Base-by-base conservation (phyloP, 2,113 vertebrate species). In the Elgaria multicarinata region DNA sequence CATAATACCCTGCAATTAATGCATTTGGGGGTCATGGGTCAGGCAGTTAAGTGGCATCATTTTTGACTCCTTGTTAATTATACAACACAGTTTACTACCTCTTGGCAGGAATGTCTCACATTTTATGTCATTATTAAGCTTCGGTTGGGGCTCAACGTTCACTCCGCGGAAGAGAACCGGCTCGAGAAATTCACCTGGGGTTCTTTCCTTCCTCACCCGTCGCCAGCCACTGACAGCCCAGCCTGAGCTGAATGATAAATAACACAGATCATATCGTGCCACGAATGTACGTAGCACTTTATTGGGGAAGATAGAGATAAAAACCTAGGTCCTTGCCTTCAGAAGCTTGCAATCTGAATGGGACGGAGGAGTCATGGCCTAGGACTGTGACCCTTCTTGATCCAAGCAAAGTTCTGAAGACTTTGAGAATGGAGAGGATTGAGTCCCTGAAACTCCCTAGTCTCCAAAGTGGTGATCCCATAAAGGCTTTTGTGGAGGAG, bases 1-100 rank as follows among this genome's bases (percentile, higher is more conserved):
- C 85, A 85, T 66, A 85, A n/a, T 53, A 18, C 42, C 46, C 14
- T 44, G 58, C 71, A 85, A 90, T 92, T 87, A 50, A 86, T 86
- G 90, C 62, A 87, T 90, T 85, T 42, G 53, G 44, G 42, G 28
- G 4, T 42, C 53, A 83, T 89, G 10, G 9, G 2, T 0, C 67
- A 42, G 85, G 87, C 55, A 87, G 62, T 71, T 53, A 79, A 78
- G 39, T 3, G 44, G 67, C 46, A 44, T 22, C 10, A 0, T 46
- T 26, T 81, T 14, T 39, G 50, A 90, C 91, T 83, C 5, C 1
- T 3, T 0, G 0, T 16, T 81, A 85, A 3, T 18, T 55, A 3
- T 5, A 7, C 81, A 90, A 12, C 8, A 13, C 1, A 6, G 6
- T 16, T 90, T 36, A 42, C 1, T 39, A 66, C 9, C 18, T 1